phyloP scores from a whole-genome alignment of 2,797 vertebrate species.

The Pseudochirops cupreus region DNA sequence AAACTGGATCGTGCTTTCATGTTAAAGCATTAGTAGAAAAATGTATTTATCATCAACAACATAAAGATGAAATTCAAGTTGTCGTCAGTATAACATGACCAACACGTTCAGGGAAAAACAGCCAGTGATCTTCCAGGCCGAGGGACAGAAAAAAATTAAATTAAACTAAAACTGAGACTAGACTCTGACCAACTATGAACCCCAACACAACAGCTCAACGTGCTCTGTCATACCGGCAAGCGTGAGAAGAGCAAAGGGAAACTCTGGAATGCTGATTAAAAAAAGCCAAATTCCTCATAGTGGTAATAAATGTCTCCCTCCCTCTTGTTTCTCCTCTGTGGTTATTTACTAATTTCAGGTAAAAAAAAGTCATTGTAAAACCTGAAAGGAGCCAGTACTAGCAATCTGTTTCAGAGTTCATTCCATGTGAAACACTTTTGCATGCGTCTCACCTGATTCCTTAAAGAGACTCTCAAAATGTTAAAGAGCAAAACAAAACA shows the following conservation, averaged over 20 bases:
- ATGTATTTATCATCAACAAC: background rate
- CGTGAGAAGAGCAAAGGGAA: background rate
- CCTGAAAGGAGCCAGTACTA: background rate
- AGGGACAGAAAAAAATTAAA: background rate
- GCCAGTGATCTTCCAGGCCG: background rate
- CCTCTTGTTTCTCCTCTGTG: background rate
- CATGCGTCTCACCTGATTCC: background rate
- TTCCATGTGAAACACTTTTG: background rate
- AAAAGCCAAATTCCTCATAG: background rate
- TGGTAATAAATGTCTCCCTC: background rate
- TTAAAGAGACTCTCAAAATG: background rate
- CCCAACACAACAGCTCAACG: background rate
- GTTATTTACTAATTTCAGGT: background rate
- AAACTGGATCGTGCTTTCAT: conserved; percentile 13
- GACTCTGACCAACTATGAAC: background rate
- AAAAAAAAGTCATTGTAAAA: background rate
- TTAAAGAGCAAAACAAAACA: background rate
- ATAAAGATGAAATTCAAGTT: background rate
- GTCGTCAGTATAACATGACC: background rate
- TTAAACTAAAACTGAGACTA: background rate
- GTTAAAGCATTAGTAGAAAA: background rate
- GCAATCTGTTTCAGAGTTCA: background rate
- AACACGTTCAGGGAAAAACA: background rate
- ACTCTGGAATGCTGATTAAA: background rate
- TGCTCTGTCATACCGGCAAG: background rate